Percentiles rank a stretch among this genome's conserved stretches.
Conservation (phyloP, 2,113 vertebrate species). For the Malurus melanocephalus region DNA sequence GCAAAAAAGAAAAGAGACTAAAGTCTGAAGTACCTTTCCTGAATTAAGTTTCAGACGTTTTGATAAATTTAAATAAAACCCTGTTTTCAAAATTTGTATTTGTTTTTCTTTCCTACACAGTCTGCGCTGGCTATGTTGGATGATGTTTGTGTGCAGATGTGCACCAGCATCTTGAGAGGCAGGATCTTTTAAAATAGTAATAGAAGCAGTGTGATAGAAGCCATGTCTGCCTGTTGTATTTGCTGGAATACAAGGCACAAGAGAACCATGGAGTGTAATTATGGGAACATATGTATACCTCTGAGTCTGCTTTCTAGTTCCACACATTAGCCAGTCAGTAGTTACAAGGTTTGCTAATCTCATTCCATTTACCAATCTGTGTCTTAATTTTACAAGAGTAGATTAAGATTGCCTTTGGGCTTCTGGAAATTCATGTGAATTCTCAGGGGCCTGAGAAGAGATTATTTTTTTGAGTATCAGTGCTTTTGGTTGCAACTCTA, state of each 20-base stretch:
- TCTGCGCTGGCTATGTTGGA: not conserved
- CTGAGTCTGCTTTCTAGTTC: not conserved
- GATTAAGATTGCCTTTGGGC: not conserved
- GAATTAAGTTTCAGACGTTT: not conserved
- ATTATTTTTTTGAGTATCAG: not conserved
- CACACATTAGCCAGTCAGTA: fast-evolving
- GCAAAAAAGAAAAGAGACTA: slow-evolving; percentile 76
- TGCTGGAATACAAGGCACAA: not conserved
- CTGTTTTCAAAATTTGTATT: not conserved
- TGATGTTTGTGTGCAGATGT: not conserved
- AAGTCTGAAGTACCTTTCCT: slow-evolving; percentile 13
- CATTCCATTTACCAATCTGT: not conserved
- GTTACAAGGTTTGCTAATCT: not conserved
- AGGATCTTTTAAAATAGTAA: not conserved
- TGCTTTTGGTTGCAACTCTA: not conserved
- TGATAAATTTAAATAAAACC: slow-evolving; percentile 35
- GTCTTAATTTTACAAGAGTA: not conserved
- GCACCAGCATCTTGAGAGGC: not conserved
- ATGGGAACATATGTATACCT: not conserved
- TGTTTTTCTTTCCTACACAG: not conserved
- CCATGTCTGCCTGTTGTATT: not conserved
- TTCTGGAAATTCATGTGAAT: not conserved
- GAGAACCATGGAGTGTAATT: not conserved
- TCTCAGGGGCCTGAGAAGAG: not conserved
- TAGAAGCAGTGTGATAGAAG: not conserved